Conservation (phyloP, 2,888 invertebrate genomes). For the Tricholauxania praeusta region DNA sequence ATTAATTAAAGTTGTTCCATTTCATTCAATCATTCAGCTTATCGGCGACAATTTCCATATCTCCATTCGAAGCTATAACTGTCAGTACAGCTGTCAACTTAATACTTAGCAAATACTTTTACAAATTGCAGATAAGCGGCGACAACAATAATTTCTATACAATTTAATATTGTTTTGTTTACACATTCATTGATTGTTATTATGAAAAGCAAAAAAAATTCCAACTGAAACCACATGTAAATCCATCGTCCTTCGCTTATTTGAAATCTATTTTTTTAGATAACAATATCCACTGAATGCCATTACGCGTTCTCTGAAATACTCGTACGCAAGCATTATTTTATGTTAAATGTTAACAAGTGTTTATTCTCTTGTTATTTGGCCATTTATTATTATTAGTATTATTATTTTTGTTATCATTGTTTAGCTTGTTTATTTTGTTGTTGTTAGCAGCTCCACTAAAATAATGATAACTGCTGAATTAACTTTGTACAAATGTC, state of each 20-base stretch:
- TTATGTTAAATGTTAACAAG: constrained; percentile 14
- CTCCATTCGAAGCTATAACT: not conserved
- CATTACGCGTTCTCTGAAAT: not conserved
- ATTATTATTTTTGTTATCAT: too few species aligned
- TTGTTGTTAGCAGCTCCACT: not conserved
- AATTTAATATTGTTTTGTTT: not conserved
- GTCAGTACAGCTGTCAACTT: constrained; percentile 19
- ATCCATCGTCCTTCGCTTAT: constrained; percentile 8
- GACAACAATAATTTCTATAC: not conserved
- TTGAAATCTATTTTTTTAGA: constrained; percentile 9
- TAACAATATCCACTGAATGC: not conserved
- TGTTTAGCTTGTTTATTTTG: not conserved
- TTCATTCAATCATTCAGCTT: too few species aligned
- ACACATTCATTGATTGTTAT: constrained; percentile 1
- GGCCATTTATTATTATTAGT: not conserved
- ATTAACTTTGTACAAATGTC: too few species aligned
- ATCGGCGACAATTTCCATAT: too few species aligned
- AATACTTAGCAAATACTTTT: constrained; percentile 7
- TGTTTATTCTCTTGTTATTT: constrained; percentile 2
- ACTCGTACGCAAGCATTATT: not conserved
- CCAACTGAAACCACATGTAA: constrained; percentile 1
- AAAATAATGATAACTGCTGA: too few species aligned
- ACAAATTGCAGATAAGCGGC: constrained; percentile 10
- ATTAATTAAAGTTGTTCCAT: too few species aligned
- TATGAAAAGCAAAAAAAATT: not conserved